A percentile compares a stretch with the other conserved stretches of the same genome.
These are phyloP conservation scores for Radopholus similis DNA, from an alignment of 1,140 invertebrate genomes.

Conservation along the genomic window DNA sequence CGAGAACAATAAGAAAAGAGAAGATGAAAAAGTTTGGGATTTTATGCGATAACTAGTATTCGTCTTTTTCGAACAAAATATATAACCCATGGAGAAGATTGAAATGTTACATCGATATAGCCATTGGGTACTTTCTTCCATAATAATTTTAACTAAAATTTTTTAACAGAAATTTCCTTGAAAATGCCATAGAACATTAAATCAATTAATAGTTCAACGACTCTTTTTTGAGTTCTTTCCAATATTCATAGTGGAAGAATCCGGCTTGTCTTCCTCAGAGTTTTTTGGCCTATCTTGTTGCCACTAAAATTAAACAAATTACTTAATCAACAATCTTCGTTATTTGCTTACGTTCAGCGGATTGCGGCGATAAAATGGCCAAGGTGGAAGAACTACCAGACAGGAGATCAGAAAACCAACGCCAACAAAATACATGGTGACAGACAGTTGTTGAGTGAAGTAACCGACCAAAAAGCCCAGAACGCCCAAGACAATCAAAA, in stretches of 20 bases:
- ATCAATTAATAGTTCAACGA: slow-evolving; percentile 16
- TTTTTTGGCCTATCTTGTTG: slow-evolving; percentile 23
- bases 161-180: neutral
- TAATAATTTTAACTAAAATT: slow-evolving; percentile 2
- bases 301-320: slow-evolving; percentile 31
- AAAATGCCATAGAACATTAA: neutral
- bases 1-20: too few species aligned
- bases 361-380: slow-evolving; percentile 45
- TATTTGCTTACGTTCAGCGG: slow-evolving; percentile 31
- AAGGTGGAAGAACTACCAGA: slow-evolving; percentile 46
- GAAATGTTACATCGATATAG: neutral
- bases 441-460: slow-evolving; percentile 39
- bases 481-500: slow-evolving; percentile 38
- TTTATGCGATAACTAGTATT: neutral
- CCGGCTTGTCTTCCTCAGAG: neutral
- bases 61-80: neutral
- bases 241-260: neutral
- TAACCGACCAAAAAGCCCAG: slow-evolving; percentile 45
- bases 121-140: neutral
- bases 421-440: slow-evolving; percentile 33
- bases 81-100: neutral
- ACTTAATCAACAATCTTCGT: neutral
- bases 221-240: slow-evolving; percentile 28
- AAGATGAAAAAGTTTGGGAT: neutral
- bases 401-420: slow-evolving; percentile 39